Conservation (phyloP, 2,797 vertebrate genomes). For the Champsocephalus esox region DNA sequence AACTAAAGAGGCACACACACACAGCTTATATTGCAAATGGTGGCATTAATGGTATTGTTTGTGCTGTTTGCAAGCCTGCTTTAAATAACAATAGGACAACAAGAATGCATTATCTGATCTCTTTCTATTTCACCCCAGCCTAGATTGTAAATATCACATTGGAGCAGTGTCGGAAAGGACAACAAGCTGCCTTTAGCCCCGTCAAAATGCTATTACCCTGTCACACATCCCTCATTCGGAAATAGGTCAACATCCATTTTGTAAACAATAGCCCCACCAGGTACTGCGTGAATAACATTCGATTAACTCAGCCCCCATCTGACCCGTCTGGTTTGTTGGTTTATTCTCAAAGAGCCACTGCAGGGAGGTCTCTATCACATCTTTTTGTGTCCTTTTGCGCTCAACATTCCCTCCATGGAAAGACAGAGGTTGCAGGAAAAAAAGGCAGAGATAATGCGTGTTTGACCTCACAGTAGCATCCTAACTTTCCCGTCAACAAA, state of each 20-base stretch:
- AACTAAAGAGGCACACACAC: slow-evolving; percentile 49
- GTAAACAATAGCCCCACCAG: slow-evolving; percentile 68
- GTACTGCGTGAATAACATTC: slow-evolving; percentile 53
- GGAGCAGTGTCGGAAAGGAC: slow-evolving; percentile 53
- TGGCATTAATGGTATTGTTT: slow-evolving; percentile 65
- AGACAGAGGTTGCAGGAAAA: slow-evolving; percentile 26
- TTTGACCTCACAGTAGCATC: slow-evolving; percentile 16
- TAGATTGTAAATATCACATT: slow-evolving; percentile 80
- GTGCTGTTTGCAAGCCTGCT: slow-evolving; percentile 63
- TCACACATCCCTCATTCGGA: slow-evolving; percentile 55
- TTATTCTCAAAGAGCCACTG: slow-evolving; percentile 69
- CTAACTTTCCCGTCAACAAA: slow-evolving; percentile 31
- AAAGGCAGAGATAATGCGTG: slow-evolving; percentile 15
- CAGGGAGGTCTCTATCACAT: slow-evolving; percentile 64
- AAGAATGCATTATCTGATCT: slow-evolving; percentile 68
- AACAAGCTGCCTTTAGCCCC: slow-evolving; percentile 57
- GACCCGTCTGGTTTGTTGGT: slow-evolving; percentile 70
- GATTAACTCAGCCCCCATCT: slow-evolving; percentile 64
- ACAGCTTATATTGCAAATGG: slow-evolving; percentile 63
- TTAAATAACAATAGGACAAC: slow-evolving; percentile 66
- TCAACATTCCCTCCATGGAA: slow-evolving; percentile 46
- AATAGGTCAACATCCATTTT: slow-evolving; percentile 71
- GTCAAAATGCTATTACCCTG: slow-evolving; percentile 65
- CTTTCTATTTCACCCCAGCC: slow-evolving; percentile 51
- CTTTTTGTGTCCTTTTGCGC: slow-evolving; percentile 54